Evolutionary conservation across 2,797 vertebrate species (phyloP), one percentile per base, ranked within the genome.

Genomic region (Lophius americanus): DNA sequence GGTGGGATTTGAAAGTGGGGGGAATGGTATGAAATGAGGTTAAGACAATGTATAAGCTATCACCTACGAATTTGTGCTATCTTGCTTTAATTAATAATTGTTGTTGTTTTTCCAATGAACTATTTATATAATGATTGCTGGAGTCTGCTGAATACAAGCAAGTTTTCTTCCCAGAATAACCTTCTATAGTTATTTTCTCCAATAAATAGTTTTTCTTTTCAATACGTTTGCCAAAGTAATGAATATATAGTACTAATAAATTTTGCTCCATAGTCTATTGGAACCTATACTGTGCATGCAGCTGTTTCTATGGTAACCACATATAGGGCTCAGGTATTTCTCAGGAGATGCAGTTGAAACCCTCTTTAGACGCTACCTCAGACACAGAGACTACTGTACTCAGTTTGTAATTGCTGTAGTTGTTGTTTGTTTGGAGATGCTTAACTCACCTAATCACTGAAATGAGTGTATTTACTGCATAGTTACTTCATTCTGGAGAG

Each of bases 271-370:
- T 38, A 33, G 36, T 33, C 51, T 2, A 4, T 11, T 8, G 11
- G 6, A 43, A 13, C 33, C 39, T 33, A 51, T 5, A 6, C 41
- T 64, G 54, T 54, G 44, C 54, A 46, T 44, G 37, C 65, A 57
- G 35, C 46, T 56, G 53, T 59, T 47, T 60, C 61, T 58, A 47
- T 74, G 62, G 52, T 65, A 50, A 57, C 64, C 33, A 10, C 50
- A 33, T 46, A 49, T 53, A 49, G 23, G 36, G 48, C 52, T 55
- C 47, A 1, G 4, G 8, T 51, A 39, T 37, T 39, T 35, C 38
- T n/a, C 7, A 54, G 36, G 39, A 56, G 32, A 47, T 41, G 14
- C 48, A 56, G 67, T 35, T 32, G 58, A 67, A 47, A 63, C 63
- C 3, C 2, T 44, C 35, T 39, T 42, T 9, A 49, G 44, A 44